Conservation (phyloP, 2,888 invertebrate genomes). For the Drosophila atripex region DNA sequence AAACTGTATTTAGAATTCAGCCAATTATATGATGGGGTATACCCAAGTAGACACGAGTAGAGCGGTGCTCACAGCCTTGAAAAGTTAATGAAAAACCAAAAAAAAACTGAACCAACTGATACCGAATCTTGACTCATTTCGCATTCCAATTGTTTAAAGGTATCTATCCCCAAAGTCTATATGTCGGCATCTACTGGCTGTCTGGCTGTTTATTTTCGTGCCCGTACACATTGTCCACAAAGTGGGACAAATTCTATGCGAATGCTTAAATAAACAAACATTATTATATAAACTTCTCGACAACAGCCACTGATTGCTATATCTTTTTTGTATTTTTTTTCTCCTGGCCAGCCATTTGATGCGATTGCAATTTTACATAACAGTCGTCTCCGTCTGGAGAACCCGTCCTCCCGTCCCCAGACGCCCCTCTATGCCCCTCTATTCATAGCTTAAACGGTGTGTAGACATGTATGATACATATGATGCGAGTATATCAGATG, state of each 20-base stretch:
- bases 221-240: slow-evolving; percentile 47
- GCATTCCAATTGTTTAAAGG: slow-evolving; percentile 55
- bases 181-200: slow-evolving; percentile 45
- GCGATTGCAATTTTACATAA: slow-evolving; percentile 77
- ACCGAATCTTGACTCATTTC: slow-evolving; percentile 67
- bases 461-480: slow-evolving; percentile 50
- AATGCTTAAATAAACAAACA: slow-evolving; percentile 73
- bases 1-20: slow-evolving; percentile 18
- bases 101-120: slow-evolving; percentile 5
- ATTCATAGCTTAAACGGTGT: slow-evolving; percentile 64
- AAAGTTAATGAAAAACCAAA: slow-evolving; percentile 44
- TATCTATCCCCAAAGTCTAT: slow-evolving; percentile 17
- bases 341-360: slow-evolving; percentile 57
- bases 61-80: slow-evolving; percentile 32
- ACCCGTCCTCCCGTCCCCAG: slow-evolving; percentile 4
- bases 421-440: slow-evolving; percentile 20
- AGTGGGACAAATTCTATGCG: slow-evolving; percentile 79
- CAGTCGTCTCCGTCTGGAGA: slow-evolving; percentile 61
- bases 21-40: slow-evolving; percentile 17
- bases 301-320: slow-evolving; percentile 52
- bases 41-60: background rate
- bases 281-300: slow-evolving; percentile 70
- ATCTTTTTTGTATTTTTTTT: slow-evolving; percentile 17
- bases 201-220: slow-evolving; percentile 56
- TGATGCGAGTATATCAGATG: slow-evolving; percentile 35